Conservation (phyloP, 2,797 vertebrate species). For the Amblyopsis hoosieri region DNA sequence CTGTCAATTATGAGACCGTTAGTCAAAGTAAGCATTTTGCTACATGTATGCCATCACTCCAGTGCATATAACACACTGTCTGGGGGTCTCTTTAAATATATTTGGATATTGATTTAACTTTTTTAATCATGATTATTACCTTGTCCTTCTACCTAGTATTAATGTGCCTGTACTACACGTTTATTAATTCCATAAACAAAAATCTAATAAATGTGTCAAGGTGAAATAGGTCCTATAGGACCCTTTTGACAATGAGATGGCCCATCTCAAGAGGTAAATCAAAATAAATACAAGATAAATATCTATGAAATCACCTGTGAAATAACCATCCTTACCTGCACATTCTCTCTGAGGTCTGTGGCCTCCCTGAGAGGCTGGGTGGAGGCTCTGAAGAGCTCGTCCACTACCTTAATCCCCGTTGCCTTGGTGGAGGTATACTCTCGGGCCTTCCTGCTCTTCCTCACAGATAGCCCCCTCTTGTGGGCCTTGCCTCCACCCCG, state of each 20-base stretch:
- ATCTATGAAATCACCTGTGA: not conserved
- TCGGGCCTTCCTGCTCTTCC: constrained; percentile 85
- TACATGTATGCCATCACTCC: too few relatives aligned
- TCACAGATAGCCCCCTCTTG: constrained; percentile 86
- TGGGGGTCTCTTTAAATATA: too few relatives aligned
- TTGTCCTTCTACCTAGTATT: too few relatives aligned
- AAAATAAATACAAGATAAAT: not conserved
- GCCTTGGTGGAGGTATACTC: constrained; percentile 92
- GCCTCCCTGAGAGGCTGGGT: constrained; percentile 90
- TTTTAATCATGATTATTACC: too few relatives aligned
- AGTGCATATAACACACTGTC: too few relatives aligned
- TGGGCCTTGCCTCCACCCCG: constrained; percentile 87
- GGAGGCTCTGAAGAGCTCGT: constrained; percentile 90
- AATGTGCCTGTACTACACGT: too few relatives aligned
- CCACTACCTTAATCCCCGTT: constrained; percentile 90
- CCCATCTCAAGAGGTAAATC: not conserved
- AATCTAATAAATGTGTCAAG: too few relatives aligned
- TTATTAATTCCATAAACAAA: too few relatives aligned
- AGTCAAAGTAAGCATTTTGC: too few relatives aligned
- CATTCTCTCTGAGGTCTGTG: constrained; percentile 91
- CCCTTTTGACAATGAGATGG: not conserved
- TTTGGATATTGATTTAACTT: too few relatives aligned
- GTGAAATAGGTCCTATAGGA: too few relatives aligned
- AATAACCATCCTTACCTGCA: constrained; percentile 80
- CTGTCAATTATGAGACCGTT: too few relatives aligned